phyloP scores from a whole-genome alignment of 2,797 vertebrate genomes.

The Myiotriccus ornatus region DNA sequence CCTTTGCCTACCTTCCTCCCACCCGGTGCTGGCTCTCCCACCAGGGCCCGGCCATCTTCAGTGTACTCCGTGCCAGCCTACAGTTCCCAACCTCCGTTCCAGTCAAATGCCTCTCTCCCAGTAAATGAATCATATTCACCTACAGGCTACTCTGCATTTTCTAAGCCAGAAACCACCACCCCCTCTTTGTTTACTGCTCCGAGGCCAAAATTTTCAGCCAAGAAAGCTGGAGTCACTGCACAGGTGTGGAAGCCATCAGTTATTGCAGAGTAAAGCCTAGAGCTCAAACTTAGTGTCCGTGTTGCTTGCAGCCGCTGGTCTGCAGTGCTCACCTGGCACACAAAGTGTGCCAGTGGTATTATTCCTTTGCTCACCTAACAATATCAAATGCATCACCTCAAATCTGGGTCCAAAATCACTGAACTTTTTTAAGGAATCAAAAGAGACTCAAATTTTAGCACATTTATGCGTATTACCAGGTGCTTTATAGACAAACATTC shows the following conservation, averaged over 20 bases:
- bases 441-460: constrained; percentile 45
- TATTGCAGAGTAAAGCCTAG: constrained; percentile 80
- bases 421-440: constrained; percentile 47
- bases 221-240: constrained; percentile 85
- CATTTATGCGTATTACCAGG: background rate
- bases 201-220: constrained; percentile 95
- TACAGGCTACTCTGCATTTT: constrained; percentile 74
- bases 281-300: constrained; percentile 66
- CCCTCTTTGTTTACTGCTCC: constrained; percentile 81
- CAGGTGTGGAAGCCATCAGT: constrained; percentile 96
- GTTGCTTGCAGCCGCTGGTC: constrained; percentile 69
- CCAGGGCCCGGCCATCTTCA: constrained; percentile 71
- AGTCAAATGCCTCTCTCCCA: constrained; percentile 73
- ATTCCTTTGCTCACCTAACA: constrained; percentile 62
- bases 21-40: constrained; percentile 74
- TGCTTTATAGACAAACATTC: constrained; percentile 13
- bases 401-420: constrained; percentile 75
- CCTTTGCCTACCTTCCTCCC: constrained; percentile 53
- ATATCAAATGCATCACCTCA: constrained; percentile 60
- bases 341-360: constrained; percentile 28
- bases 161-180: constrained; percentile 81
- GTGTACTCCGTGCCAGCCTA: constrained; percentile 79
- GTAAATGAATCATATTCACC: constrained; percentile 76
- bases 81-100: constrained; percentile 78
- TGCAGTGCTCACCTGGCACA: constrained; percentile 66